Base-by-base conservation (phyloP, 1,140 invertebrate species). In the Trialeurodes vaporariorum region DNA sequence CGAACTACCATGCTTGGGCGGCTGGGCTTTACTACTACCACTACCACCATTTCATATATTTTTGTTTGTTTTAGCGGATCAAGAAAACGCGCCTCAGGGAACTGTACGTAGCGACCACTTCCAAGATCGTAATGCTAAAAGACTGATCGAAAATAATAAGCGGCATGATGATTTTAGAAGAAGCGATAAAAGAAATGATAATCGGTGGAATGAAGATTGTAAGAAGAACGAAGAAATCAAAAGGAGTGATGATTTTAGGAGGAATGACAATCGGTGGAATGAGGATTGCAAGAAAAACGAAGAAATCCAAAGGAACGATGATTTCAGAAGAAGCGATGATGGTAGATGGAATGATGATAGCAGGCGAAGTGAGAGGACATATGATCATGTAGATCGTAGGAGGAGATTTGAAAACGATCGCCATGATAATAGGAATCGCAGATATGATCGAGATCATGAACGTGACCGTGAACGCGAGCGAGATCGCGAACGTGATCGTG, bases 181-280 rank as follows among this genome's bases (percentile, higher is more conserved):
- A 63, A 75, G 74, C 17, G 77, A 78, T 62, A 73, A 75, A 27
- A 74, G 76, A 63, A 75, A 75, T 21, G 77, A 78, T 62, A 73
- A 75, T 0, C 70, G 77, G 5, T 78, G 77, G 71, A 72, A 59
- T 23, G 65, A 67, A 75, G 73, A 67, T 74, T 68, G 67, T 73
- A 73, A 0, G 75, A 78, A 0, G 69, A 77, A 34, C 70, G 74
- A 61, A 9, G 61, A 61, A 13, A 25, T 9, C 25, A 25, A 61
- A 24, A 25, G n/a, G 13, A 25, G 25, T 61, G 61, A 61, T 61
- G 61, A 61, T n/a, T 23, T 24, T n/a, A 25, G n/a, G 13, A 25
- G 25, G 13, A n/a, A 61, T 61, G 61, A 61, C 25, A 25, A 61
- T n/a, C 5, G 25, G 13, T 9, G 25, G 13, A 25, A 61, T 61